These are phyloP conservation scores for Leptinotarsa defecta DNA, from an alignment of 1,140 invertebrate genomes.

Conservation along the genomic window DNA sequence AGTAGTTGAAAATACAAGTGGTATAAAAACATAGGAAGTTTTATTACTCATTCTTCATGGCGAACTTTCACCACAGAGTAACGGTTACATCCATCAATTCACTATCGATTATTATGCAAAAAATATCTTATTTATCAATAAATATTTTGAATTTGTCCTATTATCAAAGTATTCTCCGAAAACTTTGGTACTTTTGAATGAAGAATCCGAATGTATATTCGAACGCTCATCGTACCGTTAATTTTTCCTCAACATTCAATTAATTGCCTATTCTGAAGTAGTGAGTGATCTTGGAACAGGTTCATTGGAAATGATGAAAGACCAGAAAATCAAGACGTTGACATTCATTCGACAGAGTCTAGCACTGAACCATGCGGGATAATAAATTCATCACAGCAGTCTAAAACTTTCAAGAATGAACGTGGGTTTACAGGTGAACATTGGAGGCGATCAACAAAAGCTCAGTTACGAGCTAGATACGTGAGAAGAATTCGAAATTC, in stretches of 20 bases:
- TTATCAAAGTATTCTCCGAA: too few relatives aligned
- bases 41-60: too few relatives aligned
- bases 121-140: too few relatives aligned
- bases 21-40: too few relatives aligned
- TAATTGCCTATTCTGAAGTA: not conserved
- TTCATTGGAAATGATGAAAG: not conserved
- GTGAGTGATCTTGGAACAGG: not conserved
- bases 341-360: not conserved
- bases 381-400: not conserved
- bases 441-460: constrained; percentile 1
- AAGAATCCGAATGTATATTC: too few relatives aligned
- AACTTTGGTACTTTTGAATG: too few relatives aligned
- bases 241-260: not conserved
- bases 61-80: too few relatives aligned
- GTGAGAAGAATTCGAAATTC: not conserved
- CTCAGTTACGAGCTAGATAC: not conserved
- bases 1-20: too few relatives aligned
- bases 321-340: not conserved
- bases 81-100: too few relatives aligned
- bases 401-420: not conserved
- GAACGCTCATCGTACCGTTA: not conserved
- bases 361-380: not conserved
- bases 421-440: constrained; percentile 1
- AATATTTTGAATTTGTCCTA: too few relatives aligned
- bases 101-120: too few relatives aligned